A percentile compares a stretch with the other conserved stretches of the same genome.
Evolutionary conservation across 1,140 invertebrate species (phyloP).

Genomic region (Tachypleus tridentatus): DNA sequence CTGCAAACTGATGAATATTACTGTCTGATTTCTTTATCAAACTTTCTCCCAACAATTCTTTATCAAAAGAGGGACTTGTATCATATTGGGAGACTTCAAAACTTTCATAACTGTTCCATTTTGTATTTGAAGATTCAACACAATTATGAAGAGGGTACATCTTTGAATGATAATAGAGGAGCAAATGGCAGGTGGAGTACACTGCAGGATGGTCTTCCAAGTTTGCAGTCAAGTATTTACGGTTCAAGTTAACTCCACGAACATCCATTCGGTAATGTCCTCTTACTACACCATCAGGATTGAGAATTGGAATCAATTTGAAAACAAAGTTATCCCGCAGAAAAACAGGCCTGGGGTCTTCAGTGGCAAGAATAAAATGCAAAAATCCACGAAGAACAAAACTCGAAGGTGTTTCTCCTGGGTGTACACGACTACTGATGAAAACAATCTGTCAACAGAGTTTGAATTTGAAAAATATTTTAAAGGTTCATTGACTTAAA

Average conservation of each 20-base stretch:
- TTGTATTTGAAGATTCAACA: too few species aligned
- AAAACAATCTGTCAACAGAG: slow-evolving; percentile 47
- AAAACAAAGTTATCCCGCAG: slow-evolving; percentile 77
- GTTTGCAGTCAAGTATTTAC: slow-evolving; percentile 66
- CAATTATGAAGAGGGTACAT: too few species aligned
- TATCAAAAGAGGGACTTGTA: too few species aligned
- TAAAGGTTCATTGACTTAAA: neutral
- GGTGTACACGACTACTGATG: slow-evolving; percentile 77
- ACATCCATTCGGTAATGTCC: slow-evolving; percentile 84
- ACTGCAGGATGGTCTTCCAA: slow-evolving; percentile 63
- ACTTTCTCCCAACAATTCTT: too few species aligned
- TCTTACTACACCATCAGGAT: slow-evolving; percentile 79
- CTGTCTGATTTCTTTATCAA: too few species aligned
- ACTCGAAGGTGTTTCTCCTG: slow-evolving; percentile 84
- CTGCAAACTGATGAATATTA: too few species aligned
- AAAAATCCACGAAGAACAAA: slow-evolving; percentile 88
- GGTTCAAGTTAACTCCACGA: slow-evolving; percentile 75
- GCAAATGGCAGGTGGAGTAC: slow-evolving; percentile 60
- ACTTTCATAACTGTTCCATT: too few species aligned
- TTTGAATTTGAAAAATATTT: neutral
- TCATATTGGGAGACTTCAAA: too few species aligned
- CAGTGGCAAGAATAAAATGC: slow-evolving; percentile 56
- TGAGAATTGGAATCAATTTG: slow-evolving; percentile 83
- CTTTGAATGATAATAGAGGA: slow-evolving; percentile 47
- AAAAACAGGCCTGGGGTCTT: slow-evolving; percentile 52